Base-by-base conservation (phyloP, 2,797 vertebrate genomes). In the Babyrousa celebensis region DNA sequence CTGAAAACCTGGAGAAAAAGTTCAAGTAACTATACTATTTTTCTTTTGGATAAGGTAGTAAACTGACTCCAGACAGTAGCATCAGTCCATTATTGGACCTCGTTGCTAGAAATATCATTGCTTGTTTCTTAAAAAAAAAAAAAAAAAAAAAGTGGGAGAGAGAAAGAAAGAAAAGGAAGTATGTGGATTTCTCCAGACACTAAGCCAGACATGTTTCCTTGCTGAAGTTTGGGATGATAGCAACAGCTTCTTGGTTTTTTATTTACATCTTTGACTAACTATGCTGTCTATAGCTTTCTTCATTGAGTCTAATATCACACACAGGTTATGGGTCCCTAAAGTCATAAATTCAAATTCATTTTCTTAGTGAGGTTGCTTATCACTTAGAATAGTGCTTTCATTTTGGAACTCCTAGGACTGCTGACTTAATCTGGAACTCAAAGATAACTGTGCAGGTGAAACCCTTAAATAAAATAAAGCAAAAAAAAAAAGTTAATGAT, bases 401-500 rank as follows among this genome's bases (percentile, higher is more conserved):
- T 85, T 93, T 82, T 58, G 16, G 23, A 65, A 32, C 67, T 96
- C n/a, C 60, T 70, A 79, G 74, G 82, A 85, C 40, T 84, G 52
- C 90, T 70, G 21, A 2, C 12, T 91, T 91, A 65, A 84, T 86
- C 60, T 94, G 0, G 80, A 96, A 83, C 9, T 87, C 58, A 74
- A 1, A 75, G 71, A 75, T 95, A 93, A 83, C 52, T 74, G 18
- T n/a, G 60, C 63, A 95, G 85, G 78, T 94, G 68, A 94, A 95
- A 85, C 23, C 43, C 27, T 94, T 95, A 78, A 89, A 88, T 90
- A 91, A 96, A 96, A 89, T 68, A 96, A 91, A 78, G 18, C 56
- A 52, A 71, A 95, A 94, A 80, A 80, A 94, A 80, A 80, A 36
- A 8, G 12, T 88, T 96, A 96, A 95, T 80, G 88, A 63, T 70